Evolutionary conservation across 1,140 invertebrate genomes (phyloP).

Genomic region (Agrilus planipennis): DNA sequence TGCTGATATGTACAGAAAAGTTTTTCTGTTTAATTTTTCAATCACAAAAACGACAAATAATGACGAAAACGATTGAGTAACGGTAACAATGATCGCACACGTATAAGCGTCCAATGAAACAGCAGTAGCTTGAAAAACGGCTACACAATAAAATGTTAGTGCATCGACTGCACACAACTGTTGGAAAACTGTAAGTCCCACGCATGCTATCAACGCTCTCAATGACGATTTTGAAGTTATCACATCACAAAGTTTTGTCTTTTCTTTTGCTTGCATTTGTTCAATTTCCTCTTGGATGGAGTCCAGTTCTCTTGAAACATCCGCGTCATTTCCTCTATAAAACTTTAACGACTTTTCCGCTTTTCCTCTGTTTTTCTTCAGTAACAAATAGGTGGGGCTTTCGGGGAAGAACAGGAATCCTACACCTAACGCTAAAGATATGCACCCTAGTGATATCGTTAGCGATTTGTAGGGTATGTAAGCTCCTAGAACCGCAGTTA

Average conservation of each 20-base stretch:
- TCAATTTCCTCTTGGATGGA: background rate
- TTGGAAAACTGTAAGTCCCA: background rate
- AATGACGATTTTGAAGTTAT: background rate
- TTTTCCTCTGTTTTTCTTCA: background rate
- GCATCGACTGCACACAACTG: background rate
- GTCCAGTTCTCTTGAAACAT: background rate
- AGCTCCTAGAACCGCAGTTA: background rate
- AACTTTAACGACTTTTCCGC: background rate
- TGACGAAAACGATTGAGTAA: background rate
- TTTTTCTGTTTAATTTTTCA: background rate
- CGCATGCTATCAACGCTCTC: background rate
- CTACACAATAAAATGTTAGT: background rate
- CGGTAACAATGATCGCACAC: background rate
- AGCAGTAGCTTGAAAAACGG: background rate
- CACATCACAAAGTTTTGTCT: too few relatives aligned
- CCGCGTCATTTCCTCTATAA: background rate
- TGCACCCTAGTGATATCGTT: background rate
- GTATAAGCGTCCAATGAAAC: background rate
- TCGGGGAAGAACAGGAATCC: background rate
- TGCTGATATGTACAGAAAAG: background rate
- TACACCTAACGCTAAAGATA: background rate
- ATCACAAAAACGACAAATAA: background rate
- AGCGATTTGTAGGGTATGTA: background rate
- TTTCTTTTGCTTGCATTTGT: background rate
- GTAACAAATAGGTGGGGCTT: background rate